Conservation (phyloP, 2,797 vertebrate species). For the Falco cherrug region DNA sequence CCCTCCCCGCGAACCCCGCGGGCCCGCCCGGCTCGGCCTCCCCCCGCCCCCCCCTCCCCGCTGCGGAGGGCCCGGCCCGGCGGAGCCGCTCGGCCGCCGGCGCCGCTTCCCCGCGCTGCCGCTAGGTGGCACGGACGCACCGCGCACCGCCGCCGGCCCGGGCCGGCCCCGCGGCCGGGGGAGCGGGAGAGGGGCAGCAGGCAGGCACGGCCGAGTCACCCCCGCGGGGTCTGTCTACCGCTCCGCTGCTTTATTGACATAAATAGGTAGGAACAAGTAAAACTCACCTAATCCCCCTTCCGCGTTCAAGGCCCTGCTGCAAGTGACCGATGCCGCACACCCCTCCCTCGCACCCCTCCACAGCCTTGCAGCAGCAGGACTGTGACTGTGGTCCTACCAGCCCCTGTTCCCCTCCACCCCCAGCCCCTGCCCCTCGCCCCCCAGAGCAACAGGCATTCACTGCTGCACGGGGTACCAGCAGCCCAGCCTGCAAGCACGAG, state of each 20-base stretch:
- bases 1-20: too few species aligned
- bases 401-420: background rate
- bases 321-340: too few species aligned
- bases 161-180: background rate
- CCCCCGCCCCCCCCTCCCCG: background rate
- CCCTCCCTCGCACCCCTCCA: background rate
- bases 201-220: background rate
- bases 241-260: slow-evolving; percentile 41
- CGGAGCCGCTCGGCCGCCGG: background rate
- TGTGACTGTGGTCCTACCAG: background rate
- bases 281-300: background rate
- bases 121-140: background rate
- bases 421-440: background rate
- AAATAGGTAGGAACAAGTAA: background rate
- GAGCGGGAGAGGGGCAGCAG: too few species aligned
- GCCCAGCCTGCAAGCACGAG: background rate
- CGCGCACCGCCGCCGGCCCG: background rate
- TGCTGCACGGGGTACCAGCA: background rate
- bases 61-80: background rate
- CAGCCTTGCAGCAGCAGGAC: background rate
- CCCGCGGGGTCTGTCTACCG: background rate
- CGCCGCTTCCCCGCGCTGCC: background rate
- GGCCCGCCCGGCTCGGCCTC: background rate
- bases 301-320: background rate
- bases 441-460: background rate